Evolutionary conservation across 2,797 vertebrate genomes (phyloP), one percentile per base, ranked within the genome.

Genomic region (Perodicticus potto): DNA sequence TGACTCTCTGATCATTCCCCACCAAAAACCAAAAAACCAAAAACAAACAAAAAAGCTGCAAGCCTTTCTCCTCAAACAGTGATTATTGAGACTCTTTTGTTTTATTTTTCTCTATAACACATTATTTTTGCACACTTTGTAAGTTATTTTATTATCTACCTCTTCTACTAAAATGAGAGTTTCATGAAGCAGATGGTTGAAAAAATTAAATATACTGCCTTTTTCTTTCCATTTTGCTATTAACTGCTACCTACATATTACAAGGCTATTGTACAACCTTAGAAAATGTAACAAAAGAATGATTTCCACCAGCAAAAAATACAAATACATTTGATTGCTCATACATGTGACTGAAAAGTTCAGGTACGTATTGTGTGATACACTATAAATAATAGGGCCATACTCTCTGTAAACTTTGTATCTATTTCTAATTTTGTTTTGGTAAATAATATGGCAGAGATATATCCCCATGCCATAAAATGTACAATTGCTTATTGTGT

Each of bases 71-170:
- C 16, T 9, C 40, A n/a, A 32, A 16, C 3, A 43, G 3, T 72
- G 12, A 5, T 61, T 84, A 49, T 72, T 82, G 86, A 78, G 23
- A 34, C 1, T 84, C 17, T 34, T 8, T 67, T 67, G 53, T 14
- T 81, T 74, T 80, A 27, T 81, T 90, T 96, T 94, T 69, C 27
- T 78, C 8, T 45, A 63, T 6, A 92, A 19, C 19, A 76, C 43
- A 27, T 69, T 22, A 63, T 40, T 80, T 86, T 90, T 87, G 88
- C 53, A 43, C 22, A 49, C 32, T 57, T 22, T 40, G 17, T 34
- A 23, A 7, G 43, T 83, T 40, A 73, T 55, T 85, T 78, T 73
- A 57, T 67, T 59, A 61, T 70, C 40, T 73, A 4, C 55, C 61
- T 78, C 57, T 87, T 92, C 37, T 49, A 25, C 16, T 77, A 57